Conservation (phyloP, 2,888 invertebrate species). For the Brachynemurus nebulosus region DNA sequence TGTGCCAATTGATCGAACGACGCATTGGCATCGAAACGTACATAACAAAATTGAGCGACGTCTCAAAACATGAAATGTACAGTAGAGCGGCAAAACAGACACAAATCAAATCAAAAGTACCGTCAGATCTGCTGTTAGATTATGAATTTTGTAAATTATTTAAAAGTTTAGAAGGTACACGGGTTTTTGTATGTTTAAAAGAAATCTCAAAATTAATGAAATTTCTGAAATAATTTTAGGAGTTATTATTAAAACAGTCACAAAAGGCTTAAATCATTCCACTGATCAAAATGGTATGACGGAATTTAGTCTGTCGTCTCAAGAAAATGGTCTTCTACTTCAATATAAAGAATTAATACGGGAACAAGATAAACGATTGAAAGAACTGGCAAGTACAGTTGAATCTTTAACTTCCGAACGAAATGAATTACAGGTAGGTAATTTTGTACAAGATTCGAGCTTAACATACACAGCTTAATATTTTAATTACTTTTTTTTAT, state of each 20-base stretch:
- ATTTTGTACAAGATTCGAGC: background rate
- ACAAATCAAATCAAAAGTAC: constrained; percentile 62
- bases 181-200: no score
- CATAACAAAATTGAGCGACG: constrained; percentile 69
- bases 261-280: constrained; percentile 28
- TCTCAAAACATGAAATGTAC: constrained; percentile 82
- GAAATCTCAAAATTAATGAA: no score
- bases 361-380: constrained; percentile 66
- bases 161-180: constrained; percentile 58
- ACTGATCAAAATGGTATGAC: constrained; percentile 36
- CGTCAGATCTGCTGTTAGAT: constrained; percentile 75
- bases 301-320: constrained; percentile 34
- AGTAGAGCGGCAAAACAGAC: constrained; percentile 87
- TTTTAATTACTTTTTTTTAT: constrained; percentile 10
- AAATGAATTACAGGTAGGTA: constrained; percentile 30
- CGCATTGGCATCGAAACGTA: constrained; percentile 84
- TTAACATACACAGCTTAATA: background rate
- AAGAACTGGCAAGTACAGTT: constrained; percentile 38
- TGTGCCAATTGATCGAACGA: constrained; percentile 73
- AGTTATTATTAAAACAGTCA: constrained; percentile 38
- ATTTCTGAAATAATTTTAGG: no score
- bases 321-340: constrained; percentile 38
- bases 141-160: constrained; percentile 90
- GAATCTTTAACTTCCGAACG: constrained; percentile 31
- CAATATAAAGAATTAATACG: constrained; percentile 86